Conservation (phyloP, 1,140 invertebrate species). For the Melanaphis sacchari region DNA sequence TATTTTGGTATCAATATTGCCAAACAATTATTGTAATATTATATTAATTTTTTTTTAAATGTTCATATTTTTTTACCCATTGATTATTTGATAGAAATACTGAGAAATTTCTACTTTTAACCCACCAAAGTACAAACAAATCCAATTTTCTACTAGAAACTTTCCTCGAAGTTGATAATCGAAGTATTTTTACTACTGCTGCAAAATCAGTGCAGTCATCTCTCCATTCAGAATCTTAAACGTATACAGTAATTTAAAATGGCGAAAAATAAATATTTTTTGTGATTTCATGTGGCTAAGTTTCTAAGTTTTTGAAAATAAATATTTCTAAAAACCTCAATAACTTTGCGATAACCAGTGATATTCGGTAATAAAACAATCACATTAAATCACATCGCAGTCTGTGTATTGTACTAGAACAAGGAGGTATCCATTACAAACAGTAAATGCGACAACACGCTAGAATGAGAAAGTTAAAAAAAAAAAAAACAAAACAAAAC, state of each 20-base stretch:
- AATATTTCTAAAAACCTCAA: neutral
- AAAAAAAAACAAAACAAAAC: slow-evolving; percentile 1
- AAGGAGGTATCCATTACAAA: neutral
- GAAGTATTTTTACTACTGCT: too few relatives aligned
- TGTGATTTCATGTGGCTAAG: too few relatives aligned
- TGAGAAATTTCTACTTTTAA: neutral
- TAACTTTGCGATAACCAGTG: neutral
- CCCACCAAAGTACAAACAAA: too few relatives aligned
- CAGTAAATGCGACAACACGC: neutral
- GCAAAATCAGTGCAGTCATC: too few relatives aligned
- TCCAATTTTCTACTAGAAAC: too few relatives aligned
- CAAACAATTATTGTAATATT: neutral
- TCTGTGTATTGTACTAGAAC: neutral
- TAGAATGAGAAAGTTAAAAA: neutral
- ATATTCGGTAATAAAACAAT: neutral
- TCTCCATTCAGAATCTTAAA: too few relatives aligned
- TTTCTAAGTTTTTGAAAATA: neutral
- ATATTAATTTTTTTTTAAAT: neutral
- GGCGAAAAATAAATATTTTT: too few relatives aligned
- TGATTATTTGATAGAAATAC: neutral
- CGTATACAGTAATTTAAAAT: too few relatives aligned
- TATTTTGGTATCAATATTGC: neutral
- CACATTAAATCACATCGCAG: neutral
- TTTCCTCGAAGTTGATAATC: too few relatives aligned
- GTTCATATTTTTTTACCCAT: too few relatives aligned